A percentile compares a stretch with the other conserved stretches of the same genome.
phyloP scores from a whole-genome alignment of 2,113 vertebrate genomes.

The Talpa occidentalis region DNA sequence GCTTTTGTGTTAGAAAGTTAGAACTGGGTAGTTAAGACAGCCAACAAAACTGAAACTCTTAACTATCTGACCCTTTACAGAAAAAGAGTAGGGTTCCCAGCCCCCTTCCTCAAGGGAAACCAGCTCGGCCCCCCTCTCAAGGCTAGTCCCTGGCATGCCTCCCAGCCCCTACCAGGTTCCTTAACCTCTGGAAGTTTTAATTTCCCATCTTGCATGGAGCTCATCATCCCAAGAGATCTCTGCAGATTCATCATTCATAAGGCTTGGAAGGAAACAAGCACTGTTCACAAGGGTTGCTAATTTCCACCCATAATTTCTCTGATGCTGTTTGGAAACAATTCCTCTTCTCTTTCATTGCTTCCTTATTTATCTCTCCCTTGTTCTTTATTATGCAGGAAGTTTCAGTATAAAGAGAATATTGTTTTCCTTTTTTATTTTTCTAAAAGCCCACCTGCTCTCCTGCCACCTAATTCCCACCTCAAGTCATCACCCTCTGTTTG shows the following conservation, averaged over 20 bases:
- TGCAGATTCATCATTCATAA: background rate
- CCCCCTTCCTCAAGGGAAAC: background rate
- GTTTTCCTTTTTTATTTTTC: background rate
- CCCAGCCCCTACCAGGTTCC: background rate
- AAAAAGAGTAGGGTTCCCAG: background rate
- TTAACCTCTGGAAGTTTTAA: background rate
- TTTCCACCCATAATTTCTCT: slow-evolving; percentile 27
- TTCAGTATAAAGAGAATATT: background rate
- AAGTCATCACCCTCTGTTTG: background rate
- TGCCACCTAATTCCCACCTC: background rate
- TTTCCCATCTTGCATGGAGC: background rate
- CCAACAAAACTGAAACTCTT: background rate
- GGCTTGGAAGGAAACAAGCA: background rate
- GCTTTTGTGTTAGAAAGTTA: background rate
- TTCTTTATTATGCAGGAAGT: slow-evolving; percentile 36
- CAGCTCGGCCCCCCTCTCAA: background rate
- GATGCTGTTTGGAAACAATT: slow-evolving; percentile 14
- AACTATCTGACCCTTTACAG: background rate
- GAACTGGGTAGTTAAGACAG: background rate
- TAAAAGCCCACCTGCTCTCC: slow-evolving; percentile 45
- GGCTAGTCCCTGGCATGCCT: background rate
- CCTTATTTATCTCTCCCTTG: slow-evolving; percentile 29
- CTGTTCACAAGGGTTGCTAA: background rate
- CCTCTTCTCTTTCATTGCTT: slow-evolving; percentile 34
- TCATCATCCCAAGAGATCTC: background rate